Evolutionary conservation across 2,888 invertebrate species (phyloP).

Genomic region (Pterostichus madidus): DNA sequence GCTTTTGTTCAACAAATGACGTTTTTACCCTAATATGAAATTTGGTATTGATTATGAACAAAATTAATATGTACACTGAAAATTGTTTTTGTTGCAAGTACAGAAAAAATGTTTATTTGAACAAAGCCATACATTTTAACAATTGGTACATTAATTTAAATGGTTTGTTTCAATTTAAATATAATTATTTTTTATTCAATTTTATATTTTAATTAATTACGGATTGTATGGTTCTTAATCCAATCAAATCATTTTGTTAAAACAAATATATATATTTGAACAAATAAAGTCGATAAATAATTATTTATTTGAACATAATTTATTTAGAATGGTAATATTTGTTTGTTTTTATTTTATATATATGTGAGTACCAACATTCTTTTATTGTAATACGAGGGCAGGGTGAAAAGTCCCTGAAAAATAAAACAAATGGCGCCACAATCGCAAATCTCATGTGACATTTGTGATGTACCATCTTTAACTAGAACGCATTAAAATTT

Average conservation of each 20-base stretch:
- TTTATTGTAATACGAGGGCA: no score
- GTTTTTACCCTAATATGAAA: constrained; percentile 50
- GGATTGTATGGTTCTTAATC: background rate
- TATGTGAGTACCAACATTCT: no score
- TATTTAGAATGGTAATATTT: no score
- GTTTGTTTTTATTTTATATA: no score
- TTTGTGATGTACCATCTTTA: no score
- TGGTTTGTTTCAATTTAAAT: constrained; percentile 13
- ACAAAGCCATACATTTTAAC: constrained; percentile 15
- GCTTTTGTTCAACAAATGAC: constrained; percentile 47
- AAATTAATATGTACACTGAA: constrained; percentile 2
- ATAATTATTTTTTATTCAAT: constrained; percentile 42
- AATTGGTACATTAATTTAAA: constrained; percentile 10
- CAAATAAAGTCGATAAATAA: no score
- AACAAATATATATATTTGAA: background rate
- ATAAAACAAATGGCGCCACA: no score
- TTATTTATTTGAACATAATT: no score
- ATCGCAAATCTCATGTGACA: no score
- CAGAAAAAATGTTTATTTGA: constrained; percentile 1
- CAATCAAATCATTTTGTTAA: constrained; percentile 10
- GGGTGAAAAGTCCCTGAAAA: no score
- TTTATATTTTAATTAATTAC: constrained; percentile 12
- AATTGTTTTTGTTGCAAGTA: background rate
- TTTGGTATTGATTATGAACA: constrained; percentile 37
- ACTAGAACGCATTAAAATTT: no score